Base-by-base conservation (phyloP, 2,797 vertebrate genomes). In the Myiotriccus ornatus region DNA sequence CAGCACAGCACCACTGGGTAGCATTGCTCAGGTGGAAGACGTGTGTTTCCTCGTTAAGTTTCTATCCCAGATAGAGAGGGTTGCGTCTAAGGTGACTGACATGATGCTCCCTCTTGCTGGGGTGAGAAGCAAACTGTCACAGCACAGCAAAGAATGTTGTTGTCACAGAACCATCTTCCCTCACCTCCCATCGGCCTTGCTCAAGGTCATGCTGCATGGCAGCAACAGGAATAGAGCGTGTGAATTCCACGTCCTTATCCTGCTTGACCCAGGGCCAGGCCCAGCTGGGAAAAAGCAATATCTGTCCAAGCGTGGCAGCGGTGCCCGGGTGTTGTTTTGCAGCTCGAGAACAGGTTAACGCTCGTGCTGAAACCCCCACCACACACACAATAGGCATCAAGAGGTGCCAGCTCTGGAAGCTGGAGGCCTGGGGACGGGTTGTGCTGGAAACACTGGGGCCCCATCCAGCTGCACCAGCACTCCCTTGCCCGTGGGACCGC, bases 161-260 rank as follows among this genome's bases (percentile, higher is more conserved):
- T 67, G 1, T 91, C 49, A 84, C 0, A 0, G 25, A 25, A 63
- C 52, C 4, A 3, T 59, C 50, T 70, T 43, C 37, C 30, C 25
- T 80, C 3, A 0, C 65, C 37, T 84, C 52, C 70, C 4, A 0
- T 19, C 1, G 1, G 34, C 85, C 88, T 94, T 79, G 70, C 49
- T 87, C 94, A 97, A 95, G 94, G 95, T 96, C 95, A 62, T 1
- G 1, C 60, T 7, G 12, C 4, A 1, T 62, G 71, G 81, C 75
- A 95, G 84, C 2, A 24, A 89, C 90, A 93, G 35, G 86, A 95
- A 95, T 92, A 95, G 95, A 80, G 75, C 75, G 70, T 30, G 7
- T 2, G 19, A 94, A 92, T 94, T 88, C 93, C 91, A 85, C 16
- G 53, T 93, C 73, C 81, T 96, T 75, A 94, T 95, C 81, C 93